Evolutionary conservation across 2,797 vertebrate species (phyloP).

Genomic region (Furcifer pardalis): DNA sequence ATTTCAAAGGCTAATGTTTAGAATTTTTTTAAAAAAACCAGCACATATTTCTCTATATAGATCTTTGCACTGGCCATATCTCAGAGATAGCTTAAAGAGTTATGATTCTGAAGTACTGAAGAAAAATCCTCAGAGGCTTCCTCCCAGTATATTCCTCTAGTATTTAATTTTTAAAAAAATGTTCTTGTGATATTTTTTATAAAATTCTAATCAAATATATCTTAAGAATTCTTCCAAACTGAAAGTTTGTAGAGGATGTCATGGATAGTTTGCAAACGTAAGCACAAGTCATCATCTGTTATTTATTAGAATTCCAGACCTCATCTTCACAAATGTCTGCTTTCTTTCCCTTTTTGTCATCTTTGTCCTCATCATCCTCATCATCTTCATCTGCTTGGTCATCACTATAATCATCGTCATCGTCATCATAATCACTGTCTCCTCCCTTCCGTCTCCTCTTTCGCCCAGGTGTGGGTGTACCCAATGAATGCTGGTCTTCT

Average conservation of each 20-base stretch:
- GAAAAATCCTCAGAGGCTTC: slow-evolving; percentile 25
- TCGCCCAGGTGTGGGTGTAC: slow-evolving; percentile 76
- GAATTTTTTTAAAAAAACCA: background rate
- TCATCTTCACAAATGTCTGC: slow-evolving; percentile 88
- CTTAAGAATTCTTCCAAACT: background rate
- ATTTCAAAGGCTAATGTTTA: background rate
- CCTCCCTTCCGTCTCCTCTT: slow-evolving; percentile 87
- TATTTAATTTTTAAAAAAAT: background rate
- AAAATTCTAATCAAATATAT: background rate
- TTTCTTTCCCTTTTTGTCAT: slow-evolving; percentile 88
- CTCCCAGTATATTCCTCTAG: background rate
- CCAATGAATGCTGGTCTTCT: slow-evolving; percentile 80
- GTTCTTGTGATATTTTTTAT: background rate
- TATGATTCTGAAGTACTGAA: slow-evolving; percentile 22
- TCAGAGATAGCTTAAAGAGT: slow-evolving; percentile 1
- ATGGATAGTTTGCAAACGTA: background rate
- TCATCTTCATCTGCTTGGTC: slow-evolving; percentile 91
- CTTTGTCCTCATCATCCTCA: slow-evolving; percentile 88
- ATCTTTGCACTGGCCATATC: background rate
- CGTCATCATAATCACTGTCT: slow-evolving; percentile 90
- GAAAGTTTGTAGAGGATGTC: background rate
- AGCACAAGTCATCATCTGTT: background rate
- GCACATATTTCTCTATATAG: background rate
- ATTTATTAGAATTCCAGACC: slow-evolving; percentile 72
- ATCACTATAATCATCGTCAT: slow-evolving; percentile 93